phyloP scores from a whole-genome alignment of 1,140 invertebrate species.

The Musca vetustissima region DNA sequence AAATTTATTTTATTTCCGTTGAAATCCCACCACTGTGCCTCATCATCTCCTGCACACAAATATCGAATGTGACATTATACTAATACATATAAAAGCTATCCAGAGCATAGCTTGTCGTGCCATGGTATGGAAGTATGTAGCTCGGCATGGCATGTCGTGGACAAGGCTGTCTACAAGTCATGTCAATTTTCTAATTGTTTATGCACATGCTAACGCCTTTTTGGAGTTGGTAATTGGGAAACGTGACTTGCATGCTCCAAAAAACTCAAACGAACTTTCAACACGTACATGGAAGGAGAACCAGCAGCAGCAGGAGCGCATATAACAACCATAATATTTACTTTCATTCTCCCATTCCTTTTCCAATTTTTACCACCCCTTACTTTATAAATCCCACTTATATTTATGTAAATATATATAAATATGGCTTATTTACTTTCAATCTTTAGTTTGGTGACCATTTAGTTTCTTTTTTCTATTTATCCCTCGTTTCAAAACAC shows the following conservation, averaged over 20 bases:
- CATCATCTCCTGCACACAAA: no score
- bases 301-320: not conserved
- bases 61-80: no score
- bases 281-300: not conserved
- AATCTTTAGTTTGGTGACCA: not conserved
- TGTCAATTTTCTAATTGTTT: constrained; percentile 15
- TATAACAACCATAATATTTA: not conserved
- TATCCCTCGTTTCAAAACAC: not conserved
- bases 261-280: no score
- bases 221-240: constrained; percentile 26
- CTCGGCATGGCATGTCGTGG: not conserved
- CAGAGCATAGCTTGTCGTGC: no score
- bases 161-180: not conserved
- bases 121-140: not conserved
- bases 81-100: no score
- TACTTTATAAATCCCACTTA: not conserved
- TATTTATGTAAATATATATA: not conserved
- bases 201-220: constrained; percentile 20
- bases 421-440: constrained; percentile 18
- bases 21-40: no score
- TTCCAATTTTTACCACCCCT: not conserved
- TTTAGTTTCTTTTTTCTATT: not conserved
- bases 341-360: not conserved
- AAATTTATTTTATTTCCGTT: no score
- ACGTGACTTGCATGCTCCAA: constrained; percentile 24